phyloP scores from a whole-genome alignment of 1,140 invertebrate genomes.

The Drosophila burlai region DNA sequence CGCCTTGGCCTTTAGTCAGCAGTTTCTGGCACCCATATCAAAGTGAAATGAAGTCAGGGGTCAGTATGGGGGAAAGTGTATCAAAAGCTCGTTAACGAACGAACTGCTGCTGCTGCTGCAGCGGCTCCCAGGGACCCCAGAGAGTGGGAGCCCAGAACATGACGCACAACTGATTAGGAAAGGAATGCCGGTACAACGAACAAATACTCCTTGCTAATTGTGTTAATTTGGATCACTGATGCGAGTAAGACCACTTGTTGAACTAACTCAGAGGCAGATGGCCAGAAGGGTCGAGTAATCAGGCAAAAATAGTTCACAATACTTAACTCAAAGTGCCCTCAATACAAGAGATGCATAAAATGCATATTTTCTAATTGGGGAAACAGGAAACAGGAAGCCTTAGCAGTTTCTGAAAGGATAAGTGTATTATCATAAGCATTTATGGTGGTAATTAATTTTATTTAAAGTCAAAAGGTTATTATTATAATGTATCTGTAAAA shows the following conservation, averaged over 20 bases:
- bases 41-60: conserved; percentile 62
- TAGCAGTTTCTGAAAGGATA: not conserved
- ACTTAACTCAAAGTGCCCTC: not conserved
- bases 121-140: not conserved
- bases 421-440: no score
- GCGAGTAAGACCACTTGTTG: not conserved
- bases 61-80: conserved; percentile 57
- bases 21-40: conserved; percentile 68
- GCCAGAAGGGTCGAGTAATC: not conserved
- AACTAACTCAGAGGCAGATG: not conserved
- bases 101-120: not conserved
- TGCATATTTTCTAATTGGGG: not conserved
- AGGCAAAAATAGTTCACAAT: not conserved
- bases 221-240: conserved; percentile 1
- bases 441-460: no score
- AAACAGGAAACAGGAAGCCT: not conserved
- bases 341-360: not conserved
- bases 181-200: not conserved
- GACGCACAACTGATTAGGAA: conserved; percentile 31
- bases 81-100: conserved; percentile 61
- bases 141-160: conserved; percentile 8
- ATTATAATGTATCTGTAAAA: not conserved
- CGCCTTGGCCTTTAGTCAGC: conserved; percentile 52
- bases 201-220: conserved; percentile 1
- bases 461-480: not conserved